phyloP scores from a whole-genome alignment of 2,888 invertebrate species.

The Gymnocheta viridis region DNA sequence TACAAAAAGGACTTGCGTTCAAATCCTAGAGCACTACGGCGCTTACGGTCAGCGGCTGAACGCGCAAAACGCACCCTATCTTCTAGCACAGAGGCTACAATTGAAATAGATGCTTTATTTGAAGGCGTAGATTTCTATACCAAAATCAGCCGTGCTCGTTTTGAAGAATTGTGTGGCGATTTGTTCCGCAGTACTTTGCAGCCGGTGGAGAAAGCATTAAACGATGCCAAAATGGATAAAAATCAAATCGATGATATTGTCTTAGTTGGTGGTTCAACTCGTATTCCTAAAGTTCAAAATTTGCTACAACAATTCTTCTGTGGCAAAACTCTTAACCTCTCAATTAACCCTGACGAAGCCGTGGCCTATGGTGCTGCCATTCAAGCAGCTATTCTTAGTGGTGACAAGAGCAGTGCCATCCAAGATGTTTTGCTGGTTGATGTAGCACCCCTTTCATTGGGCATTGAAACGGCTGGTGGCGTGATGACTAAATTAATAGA shows the following conservation, averaged over 20 bases:
- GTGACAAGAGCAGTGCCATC: constrained; percentile 87
- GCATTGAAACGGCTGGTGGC: constrained; percentile 91
- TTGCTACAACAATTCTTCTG: constrained; percentile 89
- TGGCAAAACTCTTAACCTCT: constrained; percentile 87
- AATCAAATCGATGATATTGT: constrained; percentile 89
- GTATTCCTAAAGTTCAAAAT: constrained; percentile 90
- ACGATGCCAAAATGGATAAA: constrained; percentile 91
- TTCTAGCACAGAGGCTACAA: constrained; percentile 89
- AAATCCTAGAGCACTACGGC: constrained; percentile 86
- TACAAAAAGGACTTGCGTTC: constrained; percentile 86
- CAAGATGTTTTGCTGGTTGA: constrained; percentile 88
- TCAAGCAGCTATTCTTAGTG: constrained; percentile 88
- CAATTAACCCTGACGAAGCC: constrained; percentile 91
- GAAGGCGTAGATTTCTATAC: constrained; percentile 89
- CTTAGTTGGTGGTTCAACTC: constrained; percentile 90
- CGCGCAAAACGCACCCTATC: constrained; percentile 90
- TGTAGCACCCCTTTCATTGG: constrained; percentile 87
- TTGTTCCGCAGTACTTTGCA: constrained; percentile 88
- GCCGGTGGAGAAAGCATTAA: constrained; percentile 90
- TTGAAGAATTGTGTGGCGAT: constrained; percentile 89
- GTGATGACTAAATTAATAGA: constrained; percentile 90
- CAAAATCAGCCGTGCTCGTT: constrained; percentile 88
- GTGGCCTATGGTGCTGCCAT: constrained; percentile 90
- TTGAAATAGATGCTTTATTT: constrained; percentile 88
- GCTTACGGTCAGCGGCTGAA: constrained; percentile 89